phyloP scores from a whole-genome alignment of 2,113 vertebrate genomes.

The Pogona vitticeps region DNA sequence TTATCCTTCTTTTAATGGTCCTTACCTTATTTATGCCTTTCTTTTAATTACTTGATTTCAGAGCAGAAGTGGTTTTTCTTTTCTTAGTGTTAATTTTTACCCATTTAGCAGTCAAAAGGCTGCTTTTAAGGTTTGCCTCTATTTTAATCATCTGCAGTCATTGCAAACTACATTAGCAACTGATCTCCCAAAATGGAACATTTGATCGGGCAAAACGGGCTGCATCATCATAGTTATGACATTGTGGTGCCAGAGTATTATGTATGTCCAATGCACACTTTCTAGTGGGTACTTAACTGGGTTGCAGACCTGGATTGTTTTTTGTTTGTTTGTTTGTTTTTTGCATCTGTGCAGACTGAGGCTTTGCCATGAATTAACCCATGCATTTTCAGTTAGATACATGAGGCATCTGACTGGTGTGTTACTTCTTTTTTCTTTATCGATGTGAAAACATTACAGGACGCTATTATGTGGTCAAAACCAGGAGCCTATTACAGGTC shows the following conservation, averaged over 20 bases:
- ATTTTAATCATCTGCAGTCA: background rate
- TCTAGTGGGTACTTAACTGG: background rate
- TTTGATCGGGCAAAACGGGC: background rate
- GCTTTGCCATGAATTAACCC: conserved; percentile 19
- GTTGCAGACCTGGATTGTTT: too few relatives aligned
- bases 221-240: background rate
- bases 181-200: background rate
- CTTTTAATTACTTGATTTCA: background rate
- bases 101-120: background rate
- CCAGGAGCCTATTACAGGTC: background rate
- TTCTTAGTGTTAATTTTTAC: background rate
- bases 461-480: background rate
- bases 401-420: background rate
- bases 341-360: conserved; percentile 11
- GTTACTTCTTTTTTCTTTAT: background rate
- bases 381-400: conserved; percentile 31
- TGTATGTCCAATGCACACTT: background rate
- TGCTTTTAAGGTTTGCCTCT: background rate
- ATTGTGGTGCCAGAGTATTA: background rate
- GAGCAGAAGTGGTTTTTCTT: background rate
- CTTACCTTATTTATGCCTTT: background rate
- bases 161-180: background rate
- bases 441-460: background rate
- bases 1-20: too few relatives aligned
- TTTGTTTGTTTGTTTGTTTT: too few relatives aligned